Conservation (phyloP, 2,797 vertebrate species). For the Hirundo rustica region DNA sequence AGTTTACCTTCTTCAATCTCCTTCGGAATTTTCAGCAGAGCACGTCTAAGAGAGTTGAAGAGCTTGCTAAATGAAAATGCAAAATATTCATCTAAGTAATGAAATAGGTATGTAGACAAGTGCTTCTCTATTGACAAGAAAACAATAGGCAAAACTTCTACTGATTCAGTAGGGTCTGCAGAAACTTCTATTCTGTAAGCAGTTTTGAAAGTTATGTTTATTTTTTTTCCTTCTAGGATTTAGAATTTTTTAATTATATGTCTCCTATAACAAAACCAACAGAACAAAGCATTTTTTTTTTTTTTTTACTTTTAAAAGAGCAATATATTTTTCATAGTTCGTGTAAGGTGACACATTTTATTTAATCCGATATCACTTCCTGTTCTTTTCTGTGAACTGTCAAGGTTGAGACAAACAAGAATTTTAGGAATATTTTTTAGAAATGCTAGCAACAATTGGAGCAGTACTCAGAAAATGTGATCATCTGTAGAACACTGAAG, state of each 20-base stretch:
- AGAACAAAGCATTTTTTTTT: not conserved
- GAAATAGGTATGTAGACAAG: not conserved
- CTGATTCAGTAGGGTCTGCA: not conserved
- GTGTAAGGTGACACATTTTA: slow-evolving; percentile 32
- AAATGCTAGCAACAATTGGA: not conserved
- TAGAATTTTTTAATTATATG: slow-evolving; percentile 33
- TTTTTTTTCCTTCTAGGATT: slow-evolving; percentile 14
- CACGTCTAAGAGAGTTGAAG: not conserved
- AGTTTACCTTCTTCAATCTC: not conserved
- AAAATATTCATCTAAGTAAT: not conserved
- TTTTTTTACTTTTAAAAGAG: slow-evolving; percentile 59
- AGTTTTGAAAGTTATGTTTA: slow-evolving; percentile 21
- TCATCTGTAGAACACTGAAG: not conserved
- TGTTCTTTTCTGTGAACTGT: slow-evolving; percentile 63
- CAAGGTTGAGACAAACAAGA: slow-evolving; percentile 1
- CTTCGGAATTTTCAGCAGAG: slow-evolving; percentile 4
- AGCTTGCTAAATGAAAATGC: slow-evolving; percentile 8
- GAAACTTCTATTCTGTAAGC: not conserved
- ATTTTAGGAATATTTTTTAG: slow-evolving; percentile 24
- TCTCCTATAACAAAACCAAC: slow-evolving; percentile 55
- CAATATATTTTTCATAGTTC: slow-evolving; percentile 61
- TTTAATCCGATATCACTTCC: slow-evolving; percentile 34
- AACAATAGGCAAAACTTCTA: not conserved
- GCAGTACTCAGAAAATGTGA: slow-evolving; percentile 22
- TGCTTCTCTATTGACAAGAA: not conserved